Evolutionary conservation across 2,797 vertebrate species (phyloP), one percentile per base, ranked within the genome.

Genomic region (Kryptolebias ocellatus): DNA sequence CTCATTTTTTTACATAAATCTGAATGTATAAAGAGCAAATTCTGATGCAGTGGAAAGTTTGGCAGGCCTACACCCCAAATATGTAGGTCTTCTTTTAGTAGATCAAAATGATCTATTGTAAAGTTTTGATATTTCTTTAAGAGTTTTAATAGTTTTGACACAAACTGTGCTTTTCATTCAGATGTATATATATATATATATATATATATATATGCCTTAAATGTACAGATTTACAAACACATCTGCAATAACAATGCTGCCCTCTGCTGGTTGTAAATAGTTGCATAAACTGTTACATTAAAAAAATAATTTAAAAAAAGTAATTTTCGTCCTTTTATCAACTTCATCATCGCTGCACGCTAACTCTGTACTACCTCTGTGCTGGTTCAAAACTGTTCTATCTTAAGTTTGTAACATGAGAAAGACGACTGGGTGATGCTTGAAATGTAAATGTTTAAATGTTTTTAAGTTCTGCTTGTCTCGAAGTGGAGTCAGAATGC

Each of bases 181-280:
- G n/a, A 24, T 87, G 84, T 79, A 83, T n/a, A 60, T 46, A 45
- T 7, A 7, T 24, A 24, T 24, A 45, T 7, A 7, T 24, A 24
- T 24, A 24, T 24, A 24, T 24, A 24, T 24, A 24, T 24, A 79
- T 64, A 74, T 52, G 6, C 60, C 45, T 70, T 5, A 64, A 28
- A 31, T 86, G 64, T 86, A 74, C 50, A 87, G 49, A 74, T 53
- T 65, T 51, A 69, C 64, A 53, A 67, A 53, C 49, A 63, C 37
- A 46, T 62, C 58, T 74, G n/a, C 49, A 60, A 7, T 20, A 28
- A 57, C 3, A 54, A 67, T 29, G 56, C 61, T 78, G 28, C 61
- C 58, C 59, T 45, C 61, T 73, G 74, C 20, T 72, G 45, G 73
- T 4, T 91, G 87, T 90, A 89, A 79, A 91, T 90, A 83, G 87